Percentiles rank a stretch among this genome's conserved stretches.
phyloP scores from a whole-genome alignment of 2,113 vertebrate species.

The Dendrocopos noguchii region DNA sequence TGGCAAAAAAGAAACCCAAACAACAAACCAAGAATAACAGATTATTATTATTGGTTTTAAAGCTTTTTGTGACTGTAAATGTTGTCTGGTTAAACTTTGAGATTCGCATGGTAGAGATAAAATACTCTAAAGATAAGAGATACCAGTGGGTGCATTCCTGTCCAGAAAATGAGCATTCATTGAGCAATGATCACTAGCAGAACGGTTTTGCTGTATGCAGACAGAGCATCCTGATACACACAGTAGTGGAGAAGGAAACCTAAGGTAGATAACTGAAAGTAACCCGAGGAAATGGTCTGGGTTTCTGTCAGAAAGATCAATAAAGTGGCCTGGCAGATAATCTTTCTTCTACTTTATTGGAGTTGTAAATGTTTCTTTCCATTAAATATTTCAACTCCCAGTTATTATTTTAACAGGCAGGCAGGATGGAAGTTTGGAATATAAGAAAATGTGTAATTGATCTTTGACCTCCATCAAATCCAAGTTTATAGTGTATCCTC shows the following conservation, averaged over 20 bases:
- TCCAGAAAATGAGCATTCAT: neutral
- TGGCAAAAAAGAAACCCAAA: neutral
- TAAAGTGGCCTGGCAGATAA: neutral
- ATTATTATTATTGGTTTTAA: neutral
- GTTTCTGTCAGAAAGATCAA: neutral
- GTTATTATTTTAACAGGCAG: conserved; percentile 28
- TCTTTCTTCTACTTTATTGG: neutral
- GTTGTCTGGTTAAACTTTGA: neutral
- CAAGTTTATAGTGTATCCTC: neutral
- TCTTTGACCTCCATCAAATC: neutral
- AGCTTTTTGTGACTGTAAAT: neutral
- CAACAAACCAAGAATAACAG: neutral
- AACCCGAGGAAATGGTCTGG: neutral
- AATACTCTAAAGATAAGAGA: neutral
- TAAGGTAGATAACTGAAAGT: neutral
- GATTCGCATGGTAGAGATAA: neutral
- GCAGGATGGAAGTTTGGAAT: neutral
- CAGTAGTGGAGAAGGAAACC: neutral
- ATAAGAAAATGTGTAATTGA: neutral
- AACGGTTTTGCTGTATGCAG: neutral
- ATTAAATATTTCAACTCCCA: conserved; percentile 31
- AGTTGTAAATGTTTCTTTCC: conserved; percentile 34
- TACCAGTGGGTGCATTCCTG: neutral
- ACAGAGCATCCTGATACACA: neutral
- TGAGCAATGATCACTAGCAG: neutral